phyloP scores from a whole-genome alignment of 2,888 invertebrate species.

The Alentia gelatinosa region DNA sequence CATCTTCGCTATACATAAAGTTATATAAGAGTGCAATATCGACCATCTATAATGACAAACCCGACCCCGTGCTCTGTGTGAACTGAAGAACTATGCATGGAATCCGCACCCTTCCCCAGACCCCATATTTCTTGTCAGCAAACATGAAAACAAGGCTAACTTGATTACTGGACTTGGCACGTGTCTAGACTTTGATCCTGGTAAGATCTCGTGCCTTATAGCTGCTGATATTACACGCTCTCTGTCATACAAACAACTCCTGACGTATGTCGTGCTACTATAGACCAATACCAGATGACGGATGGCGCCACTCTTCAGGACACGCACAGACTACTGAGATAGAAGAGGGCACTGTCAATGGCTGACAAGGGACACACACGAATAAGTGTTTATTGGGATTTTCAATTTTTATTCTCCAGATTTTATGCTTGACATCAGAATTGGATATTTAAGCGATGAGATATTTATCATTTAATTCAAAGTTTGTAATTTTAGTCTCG shows the following conservation, averaged over 20 bases:
- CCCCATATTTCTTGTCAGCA: background rate
- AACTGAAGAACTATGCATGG: background rate
- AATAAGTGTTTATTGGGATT: too few relatives aligned
- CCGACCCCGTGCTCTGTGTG: background rate
- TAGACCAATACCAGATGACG: too few relatives aligned
- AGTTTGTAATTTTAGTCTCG: too few relatives aligned
- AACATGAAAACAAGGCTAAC: background rate
- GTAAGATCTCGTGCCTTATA: background rate
- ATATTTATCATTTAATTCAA: too few relatives aligned
- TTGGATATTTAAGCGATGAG: too few relatives aligned
- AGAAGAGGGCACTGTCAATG: too few relatives aligned
- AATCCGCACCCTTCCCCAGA: background rate
- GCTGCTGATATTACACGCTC: background rate
- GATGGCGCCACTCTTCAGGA: too few relatives aligned
- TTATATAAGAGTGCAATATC: background rate
- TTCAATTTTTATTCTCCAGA: too few relatives aligned
- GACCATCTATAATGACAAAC: background rate
- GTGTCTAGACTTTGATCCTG: background rate
- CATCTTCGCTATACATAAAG: background rate
- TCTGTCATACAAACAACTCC: background rate
- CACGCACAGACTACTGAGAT: too few relatives aligned
- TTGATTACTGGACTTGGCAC: background rate
- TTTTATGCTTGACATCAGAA: too few relatives aligned
- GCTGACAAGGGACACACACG: too few relatives aligned
- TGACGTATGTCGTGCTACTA: background rate